Conservation (phyloP, 2,888 invertebrate species). For the Coenonympha glycerion region DNA sequence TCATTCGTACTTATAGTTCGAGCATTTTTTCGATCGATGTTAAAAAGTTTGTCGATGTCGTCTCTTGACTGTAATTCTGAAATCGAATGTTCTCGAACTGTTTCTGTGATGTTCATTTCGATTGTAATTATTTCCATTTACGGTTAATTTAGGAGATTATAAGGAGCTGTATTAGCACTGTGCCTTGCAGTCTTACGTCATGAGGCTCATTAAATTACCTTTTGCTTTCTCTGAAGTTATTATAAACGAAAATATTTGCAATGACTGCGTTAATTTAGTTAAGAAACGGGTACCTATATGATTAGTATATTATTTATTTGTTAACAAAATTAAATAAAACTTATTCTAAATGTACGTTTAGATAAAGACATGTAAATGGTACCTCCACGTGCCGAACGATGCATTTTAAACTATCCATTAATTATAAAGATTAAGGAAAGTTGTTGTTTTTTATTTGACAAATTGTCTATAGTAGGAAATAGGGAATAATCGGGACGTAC, state of each 20-base stretch:
- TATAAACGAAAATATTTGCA: slow-evolving; percentile 2
- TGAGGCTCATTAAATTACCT: slow-evolving; percentile 1
- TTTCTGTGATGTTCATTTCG: slow-evolving; percentile 18
- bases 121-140: slow-evolving; percentile 5
- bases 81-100: slow-evolving; percentile 15
- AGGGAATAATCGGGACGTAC: neutral
- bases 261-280: slow-evolving; percentile 28
- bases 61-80: slow-evolving; percentile 22
- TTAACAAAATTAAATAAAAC: slow-evolving; percentile 33
- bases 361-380: slow-evolving; percentile 53
- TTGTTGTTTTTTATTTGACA: slow-evolving; percentile 33
- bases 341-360: slow-evolving; percentile 56
- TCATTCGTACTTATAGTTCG: slow-evolving; percentile 47
- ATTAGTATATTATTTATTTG: slow-evolving; percentile 29
- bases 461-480: neutral
- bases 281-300: slow-evolving; percentile 30
- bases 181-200: slow-evolving; percentile 21
- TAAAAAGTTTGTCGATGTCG: slow-evolving; percentile 34
- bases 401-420: slow-evolving; percentile 66
- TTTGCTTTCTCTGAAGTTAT: slow-evolving; percentile 3
- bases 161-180: slow-evolving; percentile 16
- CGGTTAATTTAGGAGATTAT: slow-evolving; percentile 3
- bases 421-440: slow-evolving; percentile 46
- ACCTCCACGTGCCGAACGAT: slow-evolving; percentile 49
- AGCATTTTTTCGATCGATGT: slow-evolving; percentile 53